Percentiles rank a stretch among this genome's conserved stretches.
Evolutionary conservation across 2,888 invertebrate species (phyloP).

Genomic region (Chironomus riparius): DNA sequence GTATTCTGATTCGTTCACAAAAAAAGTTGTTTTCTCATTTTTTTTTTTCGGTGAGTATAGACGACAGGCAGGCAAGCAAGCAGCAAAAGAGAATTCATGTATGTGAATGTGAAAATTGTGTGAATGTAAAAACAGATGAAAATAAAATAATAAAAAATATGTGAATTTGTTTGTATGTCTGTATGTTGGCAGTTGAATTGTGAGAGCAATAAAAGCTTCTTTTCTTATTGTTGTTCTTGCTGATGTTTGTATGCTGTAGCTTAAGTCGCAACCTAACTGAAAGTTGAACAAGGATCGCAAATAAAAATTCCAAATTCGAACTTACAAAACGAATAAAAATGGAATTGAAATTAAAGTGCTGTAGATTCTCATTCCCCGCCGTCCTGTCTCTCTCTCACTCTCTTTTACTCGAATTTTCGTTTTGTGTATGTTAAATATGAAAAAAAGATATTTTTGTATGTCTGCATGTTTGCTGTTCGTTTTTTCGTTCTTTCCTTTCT

Average conservation of each 20-base stretch:
- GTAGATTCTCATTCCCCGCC: not conserved
- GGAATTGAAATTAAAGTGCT: not conserved
- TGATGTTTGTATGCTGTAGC: not conserved
- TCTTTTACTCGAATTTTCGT: too few species aligned
- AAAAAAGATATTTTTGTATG: not conserved
- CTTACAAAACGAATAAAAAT: not conserved
- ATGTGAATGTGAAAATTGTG: not conserved
- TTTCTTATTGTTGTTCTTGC: not conserved
- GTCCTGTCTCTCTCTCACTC: too few species aligned
- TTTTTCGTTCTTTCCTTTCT: not conserved
- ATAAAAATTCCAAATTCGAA: not conserved
- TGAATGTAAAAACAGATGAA: conserved; percentile 11
- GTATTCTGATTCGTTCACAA: conserved; percentile 28
- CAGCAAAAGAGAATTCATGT: not conserved
- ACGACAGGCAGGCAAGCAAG: too few species aligned
- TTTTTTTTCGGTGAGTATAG: not conserved
- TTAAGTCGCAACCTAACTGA: too few species aligned
- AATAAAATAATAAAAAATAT: conserved; percentile 25
- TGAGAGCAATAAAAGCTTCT: not conserved
- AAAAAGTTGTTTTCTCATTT: not conserved
- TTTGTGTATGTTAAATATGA: too few species aligned
- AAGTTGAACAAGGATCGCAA: not conserved
- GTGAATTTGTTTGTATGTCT: not conserved
- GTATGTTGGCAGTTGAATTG: not conserved
- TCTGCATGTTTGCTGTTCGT: too few species aligned